Evolutionary conservation across 2,113 vertebrate species (phyloP), one percentile per base, ranked within the genome.

Genomic region (Laticauda laticaudata): DNA sequence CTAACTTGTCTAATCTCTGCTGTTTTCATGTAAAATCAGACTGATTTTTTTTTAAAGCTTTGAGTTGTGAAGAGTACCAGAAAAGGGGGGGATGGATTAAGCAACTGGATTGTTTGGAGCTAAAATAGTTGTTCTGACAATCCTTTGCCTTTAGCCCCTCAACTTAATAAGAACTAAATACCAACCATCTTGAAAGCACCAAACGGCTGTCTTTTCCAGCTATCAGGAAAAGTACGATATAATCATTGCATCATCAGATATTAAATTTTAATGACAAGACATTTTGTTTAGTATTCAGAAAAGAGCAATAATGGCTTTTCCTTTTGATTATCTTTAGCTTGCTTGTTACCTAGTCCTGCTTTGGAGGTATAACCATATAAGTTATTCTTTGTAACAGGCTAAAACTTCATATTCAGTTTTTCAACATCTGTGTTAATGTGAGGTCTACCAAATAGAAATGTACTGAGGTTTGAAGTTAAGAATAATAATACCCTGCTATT

Each of bases 371-470:
- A 88, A 43, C n/a, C 34, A 53, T 53, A 45, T 3, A 81, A 11
- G 8, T 43, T 86, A 55, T 53, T 54, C 45, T 86, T 21, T 2
- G 8, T 3, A 43, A n/a, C 43, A 24, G 45, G 51, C 64, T 26
- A 55, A 92, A 34, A 43, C 75, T 86, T 86, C 92, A 93, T 8
- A 86, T 53, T 93, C 45, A 86, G 45, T 86, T 61, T 93, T 90
- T 86, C 55, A 61, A 29, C 11, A 12, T n/a, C 45, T 59, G 12
- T 39, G 45, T 61, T 75, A 90, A 15, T 54, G n/a, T 45, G 87
- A 81, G 91, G n/a, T 88, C 91, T 89, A 29, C 75, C 12, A 90
- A 20, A 89, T 26, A 34, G 26, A 86, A 86, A 69, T 69, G 43
- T 51, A 56, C 85, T 53, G 18, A 56, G 75, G n/a, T 64, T 26